Evolutionary conservation across 2,888 invertebrate genomes (phyloP).

Genomic region (Acheta domesticus): DNA sequence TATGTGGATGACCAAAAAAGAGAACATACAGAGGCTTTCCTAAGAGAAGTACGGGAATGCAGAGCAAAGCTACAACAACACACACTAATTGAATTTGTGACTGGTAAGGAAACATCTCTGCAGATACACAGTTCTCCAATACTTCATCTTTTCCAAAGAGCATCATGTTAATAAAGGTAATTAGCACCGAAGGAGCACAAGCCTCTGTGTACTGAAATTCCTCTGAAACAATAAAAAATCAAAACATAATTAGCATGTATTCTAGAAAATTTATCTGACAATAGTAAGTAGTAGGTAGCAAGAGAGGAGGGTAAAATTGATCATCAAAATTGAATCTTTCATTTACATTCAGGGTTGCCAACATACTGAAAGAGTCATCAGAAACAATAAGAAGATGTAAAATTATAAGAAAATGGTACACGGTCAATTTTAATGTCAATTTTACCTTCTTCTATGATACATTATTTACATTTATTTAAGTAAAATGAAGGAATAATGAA

Average conservation of each 20-base stretch:
- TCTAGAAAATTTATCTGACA: not conserved
- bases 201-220: not conserved
- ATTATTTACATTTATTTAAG: too few relatives aligned
- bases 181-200: constrained; percentile 58
- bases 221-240: not conserved
- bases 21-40: constrained; percentile 53
- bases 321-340: too few relatives aligned
- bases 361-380: too few relatives aligned
- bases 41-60: constrained; percentile 54
- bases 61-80: constrained; percentile 50
- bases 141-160: constrained; percentile 44
- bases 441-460: too few relatives aligned
- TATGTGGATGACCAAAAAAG: constrained; percentile 34
- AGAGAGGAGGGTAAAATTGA: not conserved
- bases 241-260: not conserved
- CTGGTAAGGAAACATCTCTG: constrained; percentile 45
- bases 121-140: constrained; percentile 33
- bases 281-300: not conserved
- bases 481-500: too few relatives aligned
- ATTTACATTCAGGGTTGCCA: too few relatives aligned
- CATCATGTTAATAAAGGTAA: constrained; percentile 61
- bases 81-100: constrained; percentile 48
- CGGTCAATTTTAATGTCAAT: too few relatives aligned
- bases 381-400: too few relatives aligned
- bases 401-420: too few relatives aligned